Base-by-base conservation (phyloP, 2,797 vertebrate genomes). In the Phalanger gymnotis region DNA sequence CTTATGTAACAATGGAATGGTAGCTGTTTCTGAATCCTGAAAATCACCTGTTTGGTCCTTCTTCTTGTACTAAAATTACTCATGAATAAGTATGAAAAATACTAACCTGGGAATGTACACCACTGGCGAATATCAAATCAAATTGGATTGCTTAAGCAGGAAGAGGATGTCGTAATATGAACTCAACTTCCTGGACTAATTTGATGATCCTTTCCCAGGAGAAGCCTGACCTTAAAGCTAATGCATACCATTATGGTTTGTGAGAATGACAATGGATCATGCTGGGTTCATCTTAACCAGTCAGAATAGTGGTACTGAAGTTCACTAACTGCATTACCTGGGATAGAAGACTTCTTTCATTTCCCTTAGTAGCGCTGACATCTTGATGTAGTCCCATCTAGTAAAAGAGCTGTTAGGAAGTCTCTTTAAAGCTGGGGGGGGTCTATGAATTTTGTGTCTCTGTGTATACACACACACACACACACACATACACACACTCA, bases 41-140 rank as follows among this genome's bases (percentile, higher is more conserved):
- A 56, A 90, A 90, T 92, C 40, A 58, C 30, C 61, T 93, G 91
- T 34, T 81, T 93, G 95, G 28, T 81, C 53, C 96, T 89, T 25
- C 53, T 54, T 13, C n/a, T 54, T 56, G 12, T 81, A 73, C n/a
- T 47, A 61, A 27, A n/a, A 28, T 81, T 54, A 73, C n/a, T 87
- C 28, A 31, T 58, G 28, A 31, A 92, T 58, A 25, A 92, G 47
- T 11, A 61, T 61, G 56, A 58, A 58, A 47, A 53, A 52, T 47
- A 51, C 40, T 25, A 81, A 47, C 40, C 73, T 51, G 51, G 73
- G 40, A 87, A 87, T 51, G 3, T 66, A 57, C 31, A 10, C 34
- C 34, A 92, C 30, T 92, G 47, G 13, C 10, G 30, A 53, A 66
- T 81, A 34, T 61, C 47, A 92, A 22, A 61, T 25, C 51, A 66